Evolutionary conservation across 2,888 invertebrate genomes (phyloP), one percentile per base, ranked within the genome.

Genomic region (Poecilus cupreus): DNA sequence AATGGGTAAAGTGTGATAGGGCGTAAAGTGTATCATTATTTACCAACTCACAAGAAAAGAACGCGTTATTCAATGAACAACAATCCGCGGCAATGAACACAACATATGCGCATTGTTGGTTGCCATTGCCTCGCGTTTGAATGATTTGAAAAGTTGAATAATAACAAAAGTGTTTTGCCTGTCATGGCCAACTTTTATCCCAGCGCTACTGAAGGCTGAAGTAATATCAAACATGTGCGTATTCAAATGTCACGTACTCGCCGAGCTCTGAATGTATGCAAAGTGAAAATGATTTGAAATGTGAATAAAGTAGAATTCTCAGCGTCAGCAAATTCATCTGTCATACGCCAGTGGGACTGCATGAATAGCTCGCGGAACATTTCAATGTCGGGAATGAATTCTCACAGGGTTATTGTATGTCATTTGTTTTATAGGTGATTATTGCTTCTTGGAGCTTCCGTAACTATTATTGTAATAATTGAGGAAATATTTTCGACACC

Each of bases 201-300:
- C 18, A 18, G 16, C 43, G 20, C 51, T 16, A 18, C 11, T 37
- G 64, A 68, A 68, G 64, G 37, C 11, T 37, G 64, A 68, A 68
- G 64, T 68, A 68, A 68, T 68, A 68, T 68, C 64, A 68, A 68
- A 68, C 37, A 68, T 37, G 32, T 68, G 64, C 64, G 64, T 68
- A 68, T 68, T 68, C 64, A 68, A 68, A 68, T 37, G 64, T 37
- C 64, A 68, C 37, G 18, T 16, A 18, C n/a, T n/a, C n/a, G n/a
- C n/a, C n/a, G n/a, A n/a, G 13, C 13, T 11, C 18, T 8, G 18
- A 13, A 51, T 51, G 20, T 51, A 51, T 51, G 51, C 5, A 51
- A 51, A 51, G 20, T 51, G 51, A n/a, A 51, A 51, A 51, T 51
- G 51, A 51, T 51, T 51, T 51, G 51, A 51, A 51, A 51, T 18